These are phyloP conservation scores for Garrulus glandarius DNA, from an alignment of 2,797 vertebrate species.

Conservation along the genomic window DNA sequence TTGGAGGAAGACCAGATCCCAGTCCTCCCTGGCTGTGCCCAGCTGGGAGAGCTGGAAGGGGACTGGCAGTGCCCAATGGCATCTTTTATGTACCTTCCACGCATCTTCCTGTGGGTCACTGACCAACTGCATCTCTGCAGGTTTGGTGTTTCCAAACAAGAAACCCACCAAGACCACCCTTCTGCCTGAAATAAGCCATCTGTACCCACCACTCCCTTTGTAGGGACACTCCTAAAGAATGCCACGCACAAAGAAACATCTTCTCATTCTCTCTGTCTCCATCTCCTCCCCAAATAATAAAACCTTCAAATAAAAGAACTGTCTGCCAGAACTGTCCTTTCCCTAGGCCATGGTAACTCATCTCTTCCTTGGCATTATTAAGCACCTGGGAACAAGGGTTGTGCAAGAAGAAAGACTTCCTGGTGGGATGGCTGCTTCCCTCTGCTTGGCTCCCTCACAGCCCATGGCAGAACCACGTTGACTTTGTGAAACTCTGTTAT, in stretches of 20 bases:
- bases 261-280: neutral
- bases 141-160: neutral
- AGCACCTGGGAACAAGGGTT: neutral
- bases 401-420: neutral
- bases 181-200: neutral
- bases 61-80: neutral
- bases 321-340: neutral
- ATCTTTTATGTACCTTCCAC: neutral
- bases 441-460: neutral
- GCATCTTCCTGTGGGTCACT: neutral
- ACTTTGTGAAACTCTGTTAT: neutral
- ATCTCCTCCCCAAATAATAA: neutral
- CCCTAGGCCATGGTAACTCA: neutral
- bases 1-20: neutral
- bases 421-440: neutral
- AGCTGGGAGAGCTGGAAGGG: neutral
- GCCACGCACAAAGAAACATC: neutral
- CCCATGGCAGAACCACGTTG: neutral
- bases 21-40: neutral
- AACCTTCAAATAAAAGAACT: neutral
- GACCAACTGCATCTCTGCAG: neutral
- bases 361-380: neutral
- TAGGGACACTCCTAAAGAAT: rapidly evolving
- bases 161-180: neutral
- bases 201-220: neutral